Conservation (phyloP, 2,888 invertebrate species). For the Neocrepidodera transversa region DNA sequence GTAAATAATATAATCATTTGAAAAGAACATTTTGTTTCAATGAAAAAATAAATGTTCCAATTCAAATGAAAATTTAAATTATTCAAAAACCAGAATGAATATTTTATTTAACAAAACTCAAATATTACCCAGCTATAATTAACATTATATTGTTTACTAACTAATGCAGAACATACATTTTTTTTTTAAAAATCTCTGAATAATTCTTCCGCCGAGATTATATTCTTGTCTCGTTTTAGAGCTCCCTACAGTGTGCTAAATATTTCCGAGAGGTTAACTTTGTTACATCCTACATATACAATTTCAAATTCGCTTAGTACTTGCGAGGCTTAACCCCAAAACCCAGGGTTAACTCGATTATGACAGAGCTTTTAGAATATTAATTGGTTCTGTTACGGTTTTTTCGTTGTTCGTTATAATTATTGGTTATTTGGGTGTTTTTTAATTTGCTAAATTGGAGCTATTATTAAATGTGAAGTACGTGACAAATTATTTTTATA, state of each 20-base stretch:
- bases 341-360: conserved; percentile 25
- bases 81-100: no score
- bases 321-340: conserved; percentile 1
- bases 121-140: no score
- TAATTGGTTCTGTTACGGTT: conserved; percentile 23
- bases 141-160: no score
- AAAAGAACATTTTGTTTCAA: no score
- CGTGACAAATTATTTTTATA: no score
- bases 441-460: neutral
- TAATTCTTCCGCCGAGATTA: conserved; percentile 22
- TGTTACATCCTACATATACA: conserved; percentile 28
- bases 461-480: no score
- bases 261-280: conserved; percentile 27
- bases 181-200: neutral
- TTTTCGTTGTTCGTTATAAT: conserved; percentile 15
- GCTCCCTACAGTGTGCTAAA: conserved; percentile 30
- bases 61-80: no score
- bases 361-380: conserved; percentile 23
- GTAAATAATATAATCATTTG: no score
- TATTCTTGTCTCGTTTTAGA: conserved; percentile 22
- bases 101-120: no score
- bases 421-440: neutral
- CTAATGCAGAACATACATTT: no score
- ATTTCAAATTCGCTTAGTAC: conserved; percentile 30
- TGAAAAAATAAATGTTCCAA: no score